Conservation (phyloP, 2,113 vertebrate genomes). For the Aspidoscelis tigris region DNA sequence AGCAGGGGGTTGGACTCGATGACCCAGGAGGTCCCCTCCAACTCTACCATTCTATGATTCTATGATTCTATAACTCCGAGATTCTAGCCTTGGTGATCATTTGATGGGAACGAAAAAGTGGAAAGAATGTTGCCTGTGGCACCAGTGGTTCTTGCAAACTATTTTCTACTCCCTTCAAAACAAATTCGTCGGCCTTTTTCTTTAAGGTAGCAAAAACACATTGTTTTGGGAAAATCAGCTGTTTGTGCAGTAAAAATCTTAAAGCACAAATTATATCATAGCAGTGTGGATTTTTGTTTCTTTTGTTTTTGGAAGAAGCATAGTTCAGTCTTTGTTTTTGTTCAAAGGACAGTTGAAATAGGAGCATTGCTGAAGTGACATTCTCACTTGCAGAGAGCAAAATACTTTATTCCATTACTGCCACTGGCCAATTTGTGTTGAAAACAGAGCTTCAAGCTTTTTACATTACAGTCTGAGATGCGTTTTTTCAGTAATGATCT, state of each 20-base stretch:
- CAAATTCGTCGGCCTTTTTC: neutral
- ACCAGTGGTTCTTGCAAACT: too few relatives aligned
- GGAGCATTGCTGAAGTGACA: neutral
- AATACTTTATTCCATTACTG: constrained; percentile 18
- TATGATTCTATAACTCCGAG: too few relatives aligned
- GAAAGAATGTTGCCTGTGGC: too few relatives aligned
- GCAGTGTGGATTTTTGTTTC: neutral
- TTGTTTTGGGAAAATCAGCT: constrained; percentile 24
- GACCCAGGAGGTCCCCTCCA: too few relatives aligned
- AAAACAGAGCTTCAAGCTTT: neutral
- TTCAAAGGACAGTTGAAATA: neutral
- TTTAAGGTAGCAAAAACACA: neutral
- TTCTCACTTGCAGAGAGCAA: constrained; percentile 14
- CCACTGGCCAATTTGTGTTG: neutral
- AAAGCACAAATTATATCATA: constrained; percentile 24
- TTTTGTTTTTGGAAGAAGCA: constrained; percentile 17
- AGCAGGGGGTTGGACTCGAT: too few relatives aligned
- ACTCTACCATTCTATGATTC: too few relatives aligned
- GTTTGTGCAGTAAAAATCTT: constrained; percentile 21
- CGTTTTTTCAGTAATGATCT: neutral
- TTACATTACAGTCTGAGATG: neutral
- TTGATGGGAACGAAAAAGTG: too few relatives aligned
- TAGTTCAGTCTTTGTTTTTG: constrained; percentile 9
- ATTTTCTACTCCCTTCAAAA: too few relatives aligned
- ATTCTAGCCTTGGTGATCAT: too few relatives aligned